A percentile compares a stretch with the other conserved stretches of the same genome.
phyloP scores from a whole-genome alignment of 2,888 invertebrate species.

The Parapristionchus giblindavisi region DNA sequence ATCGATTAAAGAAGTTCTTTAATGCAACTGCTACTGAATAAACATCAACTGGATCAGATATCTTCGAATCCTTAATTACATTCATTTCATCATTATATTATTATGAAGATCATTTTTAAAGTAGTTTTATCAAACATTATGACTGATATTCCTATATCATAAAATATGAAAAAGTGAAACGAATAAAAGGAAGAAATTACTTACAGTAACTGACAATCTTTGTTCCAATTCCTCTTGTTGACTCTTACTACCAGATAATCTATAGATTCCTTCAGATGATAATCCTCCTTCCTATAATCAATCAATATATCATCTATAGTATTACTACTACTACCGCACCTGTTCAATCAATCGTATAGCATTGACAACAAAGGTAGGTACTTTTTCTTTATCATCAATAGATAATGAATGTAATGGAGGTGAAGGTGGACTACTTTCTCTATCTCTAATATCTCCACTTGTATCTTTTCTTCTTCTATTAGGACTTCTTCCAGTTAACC shows the following conservation, averaged over 20 bases:
- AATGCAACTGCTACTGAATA: constrained; percentile 30
- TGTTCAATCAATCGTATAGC: constrained; percentile 24
- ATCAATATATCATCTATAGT: background rate
- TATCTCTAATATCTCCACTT: constrained; percentile 1
- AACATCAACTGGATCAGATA: constrained; percentile 21
- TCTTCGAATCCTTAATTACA: constrained; percentile 1
- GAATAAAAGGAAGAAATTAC: background rate
- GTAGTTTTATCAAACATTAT: too few species aligned
- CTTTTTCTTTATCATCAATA: background rate
- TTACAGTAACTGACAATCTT: background rate
- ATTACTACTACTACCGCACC: background rate
- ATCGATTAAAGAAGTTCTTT: constrained; percentile 32
- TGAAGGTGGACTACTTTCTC: constrained; percentile 19
- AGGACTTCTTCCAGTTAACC: constrained; percentile 20
- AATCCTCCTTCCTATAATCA: constrained; percentile 36
- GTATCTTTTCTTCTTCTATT: constrained; percentile 32
- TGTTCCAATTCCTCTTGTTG: constrained; percentile 28
- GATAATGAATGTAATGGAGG: background rate
- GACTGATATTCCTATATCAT: too few species aligned
- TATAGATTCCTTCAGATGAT: constrained; percentile 30
- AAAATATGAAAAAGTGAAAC: background rate
- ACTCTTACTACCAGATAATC: constrained; percentile 33
- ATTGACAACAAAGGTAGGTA: constrained; percentile 20
- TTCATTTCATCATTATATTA: too few species aligned
- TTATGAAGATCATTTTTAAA: too few species aligned